A percentile compares a stretch with the other conserved stretches of the same genome.
Conservation (phyloP, 2,888 invertebrate species). For the Candidula unifasciata region DNA sequence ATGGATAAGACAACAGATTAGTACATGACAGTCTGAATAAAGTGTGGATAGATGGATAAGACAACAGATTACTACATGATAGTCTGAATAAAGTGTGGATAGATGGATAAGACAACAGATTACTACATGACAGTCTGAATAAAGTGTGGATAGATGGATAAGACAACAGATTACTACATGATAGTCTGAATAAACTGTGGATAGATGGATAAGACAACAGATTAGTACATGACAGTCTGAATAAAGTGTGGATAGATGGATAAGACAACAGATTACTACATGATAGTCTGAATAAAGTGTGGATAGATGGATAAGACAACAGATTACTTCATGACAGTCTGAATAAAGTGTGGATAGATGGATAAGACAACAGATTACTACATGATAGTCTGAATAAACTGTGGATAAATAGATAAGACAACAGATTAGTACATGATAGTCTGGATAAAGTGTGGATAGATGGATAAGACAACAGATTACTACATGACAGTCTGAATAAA, state of each 20-base stretch:
- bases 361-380: slow-evolving; percentile 65
- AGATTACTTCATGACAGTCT: slow-evolving; percentile 74
- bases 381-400: slow-evolving; percentile 75
- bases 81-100: slow-evolving; percentile 73
- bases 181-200: slow-evolving; percentile 66
- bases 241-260: slow-evolving; percentile 66
- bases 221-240: slow-evolving; percentile 74
- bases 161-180: slow-evolving; percentile 69
- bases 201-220: slow-evolving; percentile 53
- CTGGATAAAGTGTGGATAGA: slow-evolving; percentile 59
- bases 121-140: slow-evolving; percentile 75
- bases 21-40: slow-evolving; percentile 73
- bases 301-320: slow-evolving; percentile 8
- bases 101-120: no score
- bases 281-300: slow-evolving; percentile 68
- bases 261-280: no score
- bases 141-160: slow-evolving; percentile 14
- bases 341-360: slow-evolving; percentile 55
- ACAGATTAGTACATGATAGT: slow-evolving; percentile 75
- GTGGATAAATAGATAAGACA: slow-evolving; percentile 56
- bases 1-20: slow-evolving; percentile 58
- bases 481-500: slow-evolving; percentile 72
- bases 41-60: not conserved
- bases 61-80: slow-evolving; percentile 72
- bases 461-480: slow-evolving; percentile 60